phyloP scores from a whole-genome alignment of 2,888 invertebrate species.

The Meganola albula region DNA sequence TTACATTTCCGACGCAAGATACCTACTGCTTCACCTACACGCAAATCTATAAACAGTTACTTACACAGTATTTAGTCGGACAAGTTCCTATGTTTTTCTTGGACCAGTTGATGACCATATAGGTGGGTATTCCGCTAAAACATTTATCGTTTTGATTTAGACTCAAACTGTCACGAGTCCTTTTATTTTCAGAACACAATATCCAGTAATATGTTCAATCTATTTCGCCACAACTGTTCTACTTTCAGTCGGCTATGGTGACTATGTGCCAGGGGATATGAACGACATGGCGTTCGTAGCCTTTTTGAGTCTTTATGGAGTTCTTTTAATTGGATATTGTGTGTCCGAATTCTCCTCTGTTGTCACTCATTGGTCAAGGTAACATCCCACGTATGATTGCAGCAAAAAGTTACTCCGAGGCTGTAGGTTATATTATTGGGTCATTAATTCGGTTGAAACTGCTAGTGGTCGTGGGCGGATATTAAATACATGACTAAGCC shows the following conservation, averaged over 20 bases:
- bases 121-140: slow-evolving; percentile 24
- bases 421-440: too few species aligned
- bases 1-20: too few species aligned
- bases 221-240: slow-evolving; percentile 67
- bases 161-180: too few species aligned
- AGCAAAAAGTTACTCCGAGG: too few species aligned
- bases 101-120: too few species aligned
- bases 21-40: too few species aligned
- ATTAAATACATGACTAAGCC: too few species aligned
- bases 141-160: slow-evolving; percentile 27
- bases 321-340: slow-evolving; percentile 67
- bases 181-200: slow-evolving; percentile 45
- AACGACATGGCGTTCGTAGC: slow-evolving; percentile 64
- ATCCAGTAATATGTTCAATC: slow-evolving; percentile 54
- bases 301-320: slow-evolving; percentile 67
- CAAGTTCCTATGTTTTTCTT: too few species aligned
- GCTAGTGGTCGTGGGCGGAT: too few species aligned
- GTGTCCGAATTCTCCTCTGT: slow-evolving; percentile 72
- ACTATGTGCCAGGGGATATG: slow-evolving; percentile 61
- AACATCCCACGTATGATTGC: slow-evolving; percentile 18
- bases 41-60: too few species aligned
- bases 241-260: slow-evolving; percentile 68
- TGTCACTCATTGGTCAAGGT: slow-evolving; percentile 69
- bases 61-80: too few species aligned
- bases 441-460: too few species aligned